Conservation (phyloP, 2,888 invertebrate species). For the Coleophora flavipennella region DNA sequence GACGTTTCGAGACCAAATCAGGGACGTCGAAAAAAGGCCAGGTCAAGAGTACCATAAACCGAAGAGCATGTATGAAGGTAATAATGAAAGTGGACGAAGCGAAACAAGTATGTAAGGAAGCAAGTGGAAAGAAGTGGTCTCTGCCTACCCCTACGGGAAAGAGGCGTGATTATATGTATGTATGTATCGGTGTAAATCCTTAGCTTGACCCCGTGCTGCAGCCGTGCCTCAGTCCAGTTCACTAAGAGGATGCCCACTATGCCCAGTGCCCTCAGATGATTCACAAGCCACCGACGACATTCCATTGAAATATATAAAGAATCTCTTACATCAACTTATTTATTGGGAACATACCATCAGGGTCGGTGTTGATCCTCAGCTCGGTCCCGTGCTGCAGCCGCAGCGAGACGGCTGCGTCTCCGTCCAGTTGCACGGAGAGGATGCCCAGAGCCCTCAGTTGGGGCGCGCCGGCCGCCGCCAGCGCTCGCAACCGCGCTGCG, state of each 20-base stretch:
- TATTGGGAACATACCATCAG: conserved; percentile 31
- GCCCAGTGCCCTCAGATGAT: conserved; percentile 90
- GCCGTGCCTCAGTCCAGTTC: conserved; percentile 89
- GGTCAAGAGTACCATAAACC: no score
- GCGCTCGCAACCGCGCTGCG: conserved; percentile 89
- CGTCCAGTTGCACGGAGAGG: conserved; percentile 94
- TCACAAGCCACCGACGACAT: no score
- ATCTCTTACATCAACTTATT: neutral
- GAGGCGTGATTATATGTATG: no score
- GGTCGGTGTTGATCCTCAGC: conserved; percentile 50
- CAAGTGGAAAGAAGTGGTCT: no score
- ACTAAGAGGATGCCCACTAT: conserved; percentile 96
- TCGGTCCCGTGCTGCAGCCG: conserved; percentile 72
- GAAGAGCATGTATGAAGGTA: no score
- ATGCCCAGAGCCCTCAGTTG: conserved; percentile 93
- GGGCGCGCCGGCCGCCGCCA: conserved; percentile 92
- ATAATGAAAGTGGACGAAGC: no score
- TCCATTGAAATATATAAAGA: no score
- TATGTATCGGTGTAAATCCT: conserved; percentile 10
- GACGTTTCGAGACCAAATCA: no score
- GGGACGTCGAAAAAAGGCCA: no score
- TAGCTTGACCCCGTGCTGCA: conserved; percentile 68
- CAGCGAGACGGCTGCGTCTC: conserved; percentile 84
- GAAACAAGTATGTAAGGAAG: no score
- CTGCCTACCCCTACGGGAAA: no score